Evolutionary conservation across 1,140 invertebrate species (phyloP).

Genomic region (Cherax quadricarinatus): DNA sequence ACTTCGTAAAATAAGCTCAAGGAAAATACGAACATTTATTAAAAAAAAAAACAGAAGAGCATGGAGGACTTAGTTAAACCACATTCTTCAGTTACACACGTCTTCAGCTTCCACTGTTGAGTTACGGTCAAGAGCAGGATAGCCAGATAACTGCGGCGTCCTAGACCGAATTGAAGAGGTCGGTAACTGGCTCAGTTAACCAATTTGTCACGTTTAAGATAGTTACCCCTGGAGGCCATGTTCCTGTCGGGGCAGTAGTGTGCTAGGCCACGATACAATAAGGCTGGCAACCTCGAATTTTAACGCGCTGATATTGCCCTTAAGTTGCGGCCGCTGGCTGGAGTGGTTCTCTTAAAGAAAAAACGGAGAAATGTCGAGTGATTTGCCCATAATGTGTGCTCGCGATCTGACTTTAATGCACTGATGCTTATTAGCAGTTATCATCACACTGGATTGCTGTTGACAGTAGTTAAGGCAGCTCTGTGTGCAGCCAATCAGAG

Average conservation of each 20-base stretch:
- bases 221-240: not conserved
- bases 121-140: not conserved
- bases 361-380: no score
- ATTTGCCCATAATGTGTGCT: no score
- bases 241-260: not conserved
- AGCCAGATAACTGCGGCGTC: not conserved
- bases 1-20: no score
- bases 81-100: not conserved
- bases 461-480: not conserved
- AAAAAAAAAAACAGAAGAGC: no score
- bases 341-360: no score
- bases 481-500: constrained; percentile 2
- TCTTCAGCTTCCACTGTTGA: not conserved
- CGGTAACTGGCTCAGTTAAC: not conserved
- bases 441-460: not conserved
- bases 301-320: no score
- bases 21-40: no score
- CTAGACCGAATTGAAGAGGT: not conserved
- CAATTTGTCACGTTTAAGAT: not conserved
- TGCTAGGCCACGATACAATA: not conserved
- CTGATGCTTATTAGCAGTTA: not conserved
- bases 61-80: no score
- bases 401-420: no score
- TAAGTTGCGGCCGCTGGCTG: no score
- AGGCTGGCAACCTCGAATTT: not conserved